Evolutionary conservation across 2,888 invertebrate species (phyloP).

Genomic region (Lochmaea crataegi): DNA sequence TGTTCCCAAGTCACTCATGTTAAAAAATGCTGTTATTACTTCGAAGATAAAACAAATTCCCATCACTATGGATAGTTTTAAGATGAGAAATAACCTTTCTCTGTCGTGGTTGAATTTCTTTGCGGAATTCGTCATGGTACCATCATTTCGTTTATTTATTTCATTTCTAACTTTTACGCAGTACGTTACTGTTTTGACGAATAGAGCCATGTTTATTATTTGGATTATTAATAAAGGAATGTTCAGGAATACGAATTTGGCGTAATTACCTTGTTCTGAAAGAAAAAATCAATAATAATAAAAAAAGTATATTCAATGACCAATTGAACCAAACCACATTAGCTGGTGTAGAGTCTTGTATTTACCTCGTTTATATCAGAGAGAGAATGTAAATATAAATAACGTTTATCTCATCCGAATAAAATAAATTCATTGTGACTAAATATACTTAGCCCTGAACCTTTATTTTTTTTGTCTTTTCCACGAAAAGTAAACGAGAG

Average conservation of each 20-base stretch:
- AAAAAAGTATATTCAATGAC: background rate
- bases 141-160: slow-evolving; percentile 76
- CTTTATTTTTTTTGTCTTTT: background rate
- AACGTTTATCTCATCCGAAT: background rate
- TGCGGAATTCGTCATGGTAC: slow-evolving; percentile 66
- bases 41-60: slow-evolving; percentile 81
- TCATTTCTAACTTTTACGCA: slow-evolving; percentile 81
- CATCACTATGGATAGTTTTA: slow-evolving; percentile 83
- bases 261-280: slow-evolving; percentile 52
- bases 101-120: slow-evolving; percentile 73
- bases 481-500: background rate
- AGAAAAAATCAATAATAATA: slow-evolving; percentile 12
- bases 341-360: too few species aligned
- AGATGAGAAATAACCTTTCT: slow-evolving; percentile 78
- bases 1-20: slow-evolving; percentile 66
- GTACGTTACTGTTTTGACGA: slow-evolving; percentile 76
- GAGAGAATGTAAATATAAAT: too few species aligned
- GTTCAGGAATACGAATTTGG: slow-evolving; percentile 51
- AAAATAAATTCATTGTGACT: background rate
- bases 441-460: background rate
- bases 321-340: too few species aligned
- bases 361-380: too few species aligned
- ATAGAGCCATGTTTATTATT: slow-evolving; percentile 74
- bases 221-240: slow-evolving; percentile 73
- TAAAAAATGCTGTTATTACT: slow-evolving; percentile 71